Evolutionary conservation across 2,888 invertebrate species (phyloP).

Genomic region (Drosophila multiciliata): DNA sequence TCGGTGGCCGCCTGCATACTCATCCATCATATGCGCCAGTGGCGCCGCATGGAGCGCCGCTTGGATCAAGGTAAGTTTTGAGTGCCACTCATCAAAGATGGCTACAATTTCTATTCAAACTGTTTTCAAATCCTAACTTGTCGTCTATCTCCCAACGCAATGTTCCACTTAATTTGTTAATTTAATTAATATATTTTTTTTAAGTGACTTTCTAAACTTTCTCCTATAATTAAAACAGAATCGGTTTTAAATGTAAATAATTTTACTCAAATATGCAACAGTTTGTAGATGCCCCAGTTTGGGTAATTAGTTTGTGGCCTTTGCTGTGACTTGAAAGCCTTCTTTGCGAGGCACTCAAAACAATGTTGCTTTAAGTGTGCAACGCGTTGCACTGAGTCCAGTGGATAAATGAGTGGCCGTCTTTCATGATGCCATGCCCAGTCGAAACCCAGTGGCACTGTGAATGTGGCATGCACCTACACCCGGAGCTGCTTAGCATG

Average conservation of each 20-base stretch:
- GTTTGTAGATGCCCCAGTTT: neutral
- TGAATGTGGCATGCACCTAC: constrained; percentile 5
- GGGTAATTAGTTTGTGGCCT: constrained; percentile 1
- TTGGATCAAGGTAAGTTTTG: constrained; percentile 90
- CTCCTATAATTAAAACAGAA: neutral
- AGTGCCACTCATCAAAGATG: neutral
- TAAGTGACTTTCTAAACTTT: neutral
- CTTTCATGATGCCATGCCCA: constrained; percentile 1
- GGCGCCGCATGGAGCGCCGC: constrained; percentile 91
- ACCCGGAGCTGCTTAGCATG: constrained; percentile 57
- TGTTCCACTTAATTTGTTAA: neutral
- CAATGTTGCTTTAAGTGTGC: constrained; percentile 38
- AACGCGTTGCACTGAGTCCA: constrained; percentile 28
- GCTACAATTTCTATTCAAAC: neutral
- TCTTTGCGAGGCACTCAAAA: neutral
- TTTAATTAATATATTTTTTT: neutral
- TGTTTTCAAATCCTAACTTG: neutral
- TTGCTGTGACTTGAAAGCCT: constrained; percentile 12
- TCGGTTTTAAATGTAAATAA: neutral
- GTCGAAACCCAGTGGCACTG: constrained; percentile 1
- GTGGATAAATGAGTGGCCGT: neutral
- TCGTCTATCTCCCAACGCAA: neutral
- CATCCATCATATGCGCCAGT: constrained; percentile 91
- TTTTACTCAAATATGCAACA: neutral
- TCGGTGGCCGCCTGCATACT: constrained; percentile 91